These are phyloP conservation scores for Suncus etruscus DNA, from an alignment of 2,113 vertebrate species.

Conservation along the genomic window DNA sequence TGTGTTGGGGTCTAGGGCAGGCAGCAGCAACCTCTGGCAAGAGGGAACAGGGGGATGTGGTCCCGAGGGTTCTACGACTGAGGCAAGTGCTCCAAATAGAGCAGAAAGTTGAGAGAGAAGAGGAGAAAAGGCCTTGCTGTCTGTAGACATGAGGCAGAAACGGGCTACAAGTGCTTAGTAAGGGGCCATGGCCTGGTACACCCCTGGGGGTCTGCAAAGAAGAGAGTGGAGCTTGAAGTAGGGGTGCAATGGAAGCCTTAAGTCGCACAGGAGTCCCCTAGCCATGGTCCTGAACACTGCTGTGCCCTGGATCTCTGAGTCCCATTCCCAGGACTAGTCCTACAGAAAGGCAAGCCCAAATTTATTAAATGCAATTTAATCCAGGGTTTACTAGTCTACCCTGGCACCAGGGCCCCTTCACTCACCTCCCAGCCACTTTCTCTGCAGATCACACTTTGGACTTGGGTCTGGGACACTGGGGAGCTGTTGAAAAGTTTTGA, in stretches of 20 bases:
- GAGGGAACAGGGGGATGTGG: background rate
- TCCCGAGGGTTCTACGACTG: background rate
- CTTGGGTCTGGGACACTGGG: background rate
- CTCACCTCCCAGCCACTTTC: background rate
- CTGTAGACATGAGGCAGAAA: background rate
- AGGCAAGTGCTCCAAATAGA: background rate
- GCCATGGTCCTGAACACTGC: background rate
- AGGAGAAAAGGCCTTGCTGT: background rate
- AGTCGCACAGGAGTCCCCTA: background rate
- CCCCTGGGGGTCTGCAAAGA: background rate
- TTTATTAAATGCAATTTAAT: background rate
- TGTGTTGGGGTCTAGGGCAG: background rate
- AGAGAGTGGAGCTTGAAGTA: background rate
- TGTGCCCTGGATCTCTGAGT: background rate
- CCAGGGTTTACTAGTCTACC: background rate
- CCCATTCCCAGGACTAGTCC: background rate
- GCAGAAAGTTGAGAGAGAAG: background rate
- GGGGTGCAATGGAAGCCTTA: background rate
- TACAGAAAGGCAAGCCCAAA: background rate
- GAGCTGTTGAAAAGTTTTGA: background rate
- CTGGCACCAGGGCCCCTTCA: background rate
- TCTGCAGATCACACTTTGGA: background rate
- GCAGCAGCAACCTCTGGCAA: background rate
- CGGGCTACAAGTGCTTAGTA: background rate
- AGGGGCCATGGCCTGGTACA: background rate